A percentile compares a stretch with the other conserved stretches of the same genome.
Conservation (phyloP, 92 coral and sea anemone species). For the Epizoanthus ramosus region DNA sequence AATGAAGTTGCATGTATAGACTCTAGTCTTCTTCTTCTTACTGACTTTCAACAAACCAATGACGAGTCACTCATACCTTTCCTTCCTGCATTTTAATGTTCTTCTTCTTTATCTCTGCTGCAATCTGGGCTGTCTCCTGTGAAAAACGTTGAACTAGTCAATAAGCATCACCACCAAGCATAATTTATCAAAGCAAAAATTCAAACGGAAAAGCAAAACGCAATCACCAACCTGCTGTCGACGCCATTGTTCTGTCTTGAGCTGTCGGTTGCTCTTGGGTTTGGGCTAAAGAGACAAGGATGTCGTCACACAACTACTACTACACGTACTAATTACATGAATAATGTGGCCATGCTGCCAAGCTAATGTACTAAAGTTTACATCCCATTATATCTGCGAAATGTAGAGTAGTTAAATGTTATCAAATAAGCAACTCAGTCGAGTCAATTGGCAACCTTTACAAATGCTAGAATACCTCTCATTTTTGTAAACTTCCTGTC, state of each 20-base stretch:
- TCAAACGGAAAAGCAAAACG: background rate
- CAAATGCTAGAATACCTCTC: too few species aligned
- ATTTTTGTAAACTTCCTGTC: too few species aligned
- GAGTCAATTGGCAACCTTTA: too few species aligned
- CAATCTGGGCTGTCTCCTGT: slow-evolving; percentile 69
- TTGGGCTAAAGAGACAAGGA: slow-evolving; percentile 54
- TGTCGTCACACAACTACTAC: too few species aligned
- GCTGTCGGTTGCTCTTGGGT: slow-evolving; percentile 64
- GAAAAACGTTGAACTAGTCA: background rate
- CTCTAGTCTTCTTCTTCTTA: background rate
- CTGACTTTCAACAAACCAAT: background rate
- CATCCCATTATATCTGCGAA: too few species aligned
- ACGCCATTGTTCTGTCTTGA: slow-evolving; percentile 74
- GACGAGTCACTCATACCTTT: background rate
- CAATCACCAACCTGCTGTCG: slow-evolving; percentile 57
- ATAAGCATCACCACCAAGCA: background rate
- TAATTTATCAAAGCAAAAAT: background rate
- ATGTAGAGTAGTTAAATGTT: too few species aligned
- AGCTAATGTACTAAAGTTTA: too few species aligned
- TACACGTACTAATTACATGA: too few species aligned
- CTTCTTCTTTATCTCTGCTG: slow-evolving; percentile 62
- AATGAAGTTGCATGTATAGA: too few species aligned
- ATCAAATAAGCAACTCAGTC: too few species aligned
- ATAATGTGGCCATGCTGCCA: too few species aligned
- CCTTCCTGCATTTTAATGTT: slow-evolving; percentile 38